Percentiles rank a stretch among this genome's conserved stretches.
Conservation (phyloP, 2,113 vertebrate species). For the Eurypyga helias region DNA sequence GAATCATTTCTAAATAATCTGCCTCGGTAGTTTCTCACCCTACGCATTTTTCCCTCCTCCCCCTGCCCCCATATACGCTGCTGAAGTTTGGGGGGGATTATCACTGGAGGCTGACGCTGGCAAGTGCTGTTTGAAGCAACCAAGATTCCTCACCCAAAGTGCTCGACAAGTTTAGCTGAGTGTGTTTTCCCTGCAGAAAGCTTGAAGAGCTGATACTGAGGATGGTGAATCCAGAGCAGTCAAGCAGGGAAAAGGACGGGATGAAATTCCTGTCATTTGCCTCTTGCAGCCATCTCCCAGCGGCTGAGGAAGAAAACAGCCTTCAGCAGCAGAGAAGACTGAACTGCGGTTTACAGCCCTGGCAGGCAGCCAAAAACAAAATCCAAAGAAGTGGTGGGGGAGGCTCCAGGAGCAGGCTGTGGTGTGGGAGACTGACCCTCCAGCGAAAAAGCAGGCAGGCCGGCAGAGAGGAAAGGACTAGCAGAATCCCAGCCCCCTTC, state of each 20-base stretch:
- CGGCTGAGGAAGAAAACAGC: conserved; percentile 8
- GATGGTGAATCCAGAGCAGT: conserved; percentile 2
- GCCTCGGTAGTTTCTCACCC: not conserved
- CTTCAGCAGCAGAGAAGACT: conserved; percentile 35
- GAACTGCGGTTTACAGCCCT: conserved; percentile 2
- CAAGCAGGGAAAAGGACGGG: conserved; percentile 3
- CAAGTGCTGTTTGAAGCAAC: not conserved
- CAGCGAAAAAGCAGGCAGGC: not conserved
- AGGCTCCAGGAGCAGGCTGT: not conserved
- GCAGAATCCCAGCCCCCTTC: not conserved
- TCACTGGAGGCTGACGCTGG: not conserved
- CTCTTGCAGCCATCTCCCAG: conserved; percentile 31
- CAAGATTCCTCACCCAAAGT: not conserved
- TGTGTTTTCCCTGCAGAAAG: not conserved
- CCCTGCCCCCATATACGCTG: no score
- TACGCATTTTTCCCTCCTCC: accelerated
- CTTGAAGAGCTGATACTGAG: not conserved
- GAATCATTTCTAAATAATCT: not conserved
- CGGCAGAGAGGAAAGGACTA: not conserved
- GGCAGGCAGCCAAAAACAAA: conserved; percentile 27
- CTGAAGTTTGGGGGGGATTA: not conserved
- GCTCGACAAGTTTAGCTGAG: not conserved
- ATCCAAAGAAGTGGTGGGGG: not conserved
- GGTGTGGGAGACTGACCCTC: not conserved
- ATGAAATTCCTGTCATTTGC: conserved; percentile 46